Evolutionary conservation across 2,888 invertebrate species (phyloP).

Genomic region (Thereva nobilitata): DNA sequence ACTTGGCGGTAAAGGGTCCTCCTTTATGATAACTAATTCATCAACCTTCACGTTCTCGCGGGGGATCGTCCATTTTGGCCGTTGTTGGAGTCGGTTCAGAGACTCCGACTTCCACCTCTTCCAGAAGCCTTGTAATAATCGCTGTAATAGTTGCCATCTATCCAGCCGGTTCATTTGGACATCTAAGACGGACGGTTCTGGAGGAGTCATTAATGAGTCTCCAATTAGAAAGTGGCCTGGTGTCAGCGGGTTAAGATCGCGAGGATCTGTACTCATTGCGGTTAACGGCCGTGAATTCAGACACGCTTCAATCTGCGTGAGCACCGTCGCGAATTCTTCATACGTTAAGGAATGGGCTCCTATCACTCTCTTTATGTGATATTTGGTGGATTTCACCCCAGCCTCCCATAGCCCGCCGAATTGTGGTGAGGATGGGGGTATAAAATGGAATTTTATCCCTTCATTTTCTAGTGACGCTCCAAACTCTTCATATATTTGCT

Average conservation of each 20-base stretch:
- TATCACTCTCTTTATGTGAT: neutral
- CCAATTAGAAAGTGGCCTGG: slow-evolving; percentile 15
- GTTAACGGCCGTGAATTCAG: slow-evolving; percentile 9
- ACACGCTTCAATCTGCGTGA: slow-evolving; percentile 11
- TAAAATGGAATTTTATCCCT: slow-evolving; percentile 47
- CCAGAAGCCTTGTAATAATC: too few relatives aligned
- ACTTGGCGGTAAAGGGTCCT: too few relatives aligned
- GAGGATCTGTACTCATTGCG: slow-evolving; percentile 1
- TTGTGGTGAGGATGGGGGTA: slow-evolving; percentile 46
- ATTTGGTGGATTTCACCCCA: neutral
- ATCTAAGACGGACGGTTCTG: neutral
- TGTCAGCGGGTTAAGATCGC: neutral
- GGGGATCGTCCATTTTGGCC: too few relatives aligned
- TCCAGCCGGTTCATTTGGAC: too few relatives aligned
- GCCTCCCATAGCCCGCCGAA: slow-evolving; percentile 40
- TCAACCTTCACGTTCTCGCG: too few relatives aligned
- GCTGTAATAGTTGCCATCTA: too few relatives aligned
- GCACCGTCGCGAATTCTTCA: slow-evolving; percentile 15
- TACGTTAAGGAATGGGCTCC: neutral
- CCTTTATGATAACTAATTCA: too few relatives aligned
- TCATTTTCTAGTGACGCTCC: neutral
- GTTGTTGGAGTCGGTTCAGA: too few relatives aligned
- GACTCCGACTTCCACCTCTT: too few relatives aligned
- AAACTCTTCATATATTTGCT: neutral
- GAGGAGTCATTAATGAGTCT: neutral